Conservation (phyloP, 1,140 invertebrate species). For the Rhyacophila brunnea region DNA sequence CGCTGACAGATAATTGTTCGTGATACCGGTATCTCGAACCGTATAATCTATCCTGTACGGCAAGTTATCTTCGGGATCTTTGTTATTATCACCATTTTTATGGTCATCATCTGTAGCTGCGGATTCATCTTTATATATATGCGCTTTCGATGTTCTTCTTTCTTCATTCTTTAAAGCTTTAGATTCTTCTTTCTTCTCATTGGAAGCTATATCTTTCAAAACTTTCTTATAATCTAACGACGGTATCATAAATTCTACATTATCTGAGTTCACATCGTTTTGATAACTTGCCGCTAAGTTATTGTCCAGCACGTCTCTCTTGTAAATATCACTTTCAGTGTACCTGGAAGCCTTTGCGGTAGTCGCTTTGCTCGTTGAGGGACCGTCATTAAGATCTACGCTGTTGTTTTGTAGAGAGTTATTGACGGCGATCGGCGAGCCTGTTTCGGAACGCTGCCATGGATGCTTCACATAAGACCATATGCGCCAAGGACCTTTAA, state of each 20-base stretch:
- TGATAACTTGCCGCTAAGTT: too few relatives aligned
- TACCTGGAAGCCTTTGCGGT: too few relatives aligned
- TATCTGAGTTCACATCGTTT: too few relatives aligned
- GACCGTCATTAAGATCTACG: too few relatives aligned
- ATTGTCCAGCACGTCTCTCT: too few relatives aligned
- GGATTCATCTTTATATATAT: not conserved
- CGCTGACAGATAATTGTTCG: slow-evolving; percentile 61
- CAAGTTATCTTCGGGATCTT: slow-evolving; percentile 14
- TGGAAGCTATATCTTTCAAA: not conserved
- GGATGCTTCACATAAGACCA: slow-evolving; percentile 34
- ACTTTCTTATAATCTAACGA: not conserved
- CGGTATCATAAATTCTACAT: too few relatives aligned
- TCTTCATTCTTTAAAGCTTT: not conserved
- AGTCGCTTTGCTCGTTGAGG: too few relatives aligned
- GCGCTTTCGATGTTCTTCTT: not conserved
- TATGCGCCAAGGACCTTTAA: slow-evolving; percentile 28
- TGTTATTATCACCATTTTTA: not conserved
- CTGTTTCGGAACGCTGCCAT: slow-evolving; percentile 20
- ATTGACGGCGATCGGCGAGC: not conserved
- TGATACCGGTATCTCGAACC: slow-evolving; percentile 26
- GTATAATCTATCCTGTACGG: slow-evolving; percentile 32
- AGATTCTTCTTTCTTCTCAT: not conserved
- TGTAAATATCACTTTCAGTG: too few relatives aligned
- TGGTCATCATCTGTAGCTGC: not conserved
- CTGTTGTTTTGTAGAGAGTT: not conserved